Conservation (phyloP, 1,140 invertebrate species). For the Nylanderia fulva region DNA sequence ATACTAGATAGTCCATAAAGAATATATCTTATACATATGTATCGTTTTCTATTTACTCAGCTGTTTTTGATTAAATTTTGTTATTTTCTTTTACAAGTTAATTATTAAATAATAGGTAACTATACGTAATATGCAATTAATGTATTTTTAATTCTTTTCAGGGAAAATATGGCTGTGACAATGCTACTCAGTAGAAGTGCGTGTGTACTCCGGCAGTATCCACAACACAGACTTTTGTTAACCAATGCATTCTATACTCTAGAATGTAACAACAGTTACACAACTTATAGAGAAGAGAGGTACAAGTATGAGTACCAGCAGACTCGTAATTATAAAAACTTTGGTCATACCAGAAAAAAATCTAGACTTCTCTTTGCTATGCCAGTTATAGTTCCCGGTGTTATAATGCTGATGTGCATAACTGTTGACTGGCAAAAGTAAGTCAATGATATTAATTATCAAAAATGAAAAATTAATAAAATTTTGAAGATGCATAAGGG, state of each 20-base stretch:
- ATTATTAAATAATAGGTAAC: background rate
- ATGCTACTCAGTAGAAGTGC: slow-evolving; percentile 9
- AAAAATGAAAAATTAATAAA: background rate
- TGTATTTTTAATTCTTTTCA: background rate
- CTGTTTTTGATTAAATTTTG: background rate
- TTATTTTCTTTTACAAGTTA: background rate
- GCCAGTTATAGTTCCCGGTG: background rate
- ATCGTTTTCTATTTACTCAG: background rate
- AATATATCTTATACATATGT: too few species aligned
- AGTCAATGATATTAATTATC: background rate
- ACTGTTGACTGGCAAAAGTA: slow-evolving; percentile 27
- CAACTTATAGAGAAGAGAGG: background rate
- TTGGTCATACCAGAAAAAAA: slow-evolving; percentile 26
- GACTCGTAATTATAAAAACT: slow-evolving; percentile 30
- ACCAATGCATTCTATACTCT: background rate
- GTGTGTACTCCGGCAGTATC: background rate
- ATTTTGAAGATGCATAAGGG: background rate
- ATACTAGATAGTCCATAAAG: too few species aligned
- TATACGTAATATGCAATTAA: too few species aligned
- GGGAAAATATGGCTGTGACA: background rate
- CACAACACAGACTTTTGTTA: background rate
- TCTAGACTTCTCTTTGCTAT: background rate
- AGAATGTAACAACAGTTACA: background rate
- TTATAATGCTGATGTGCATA: background rate
- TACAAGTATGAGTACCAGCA: slow-evolving; percentile 27